Base-by-base conservation (phyloP, 2,113 vertebrate genomes). In the Thunnus maccoyii region DNA sequence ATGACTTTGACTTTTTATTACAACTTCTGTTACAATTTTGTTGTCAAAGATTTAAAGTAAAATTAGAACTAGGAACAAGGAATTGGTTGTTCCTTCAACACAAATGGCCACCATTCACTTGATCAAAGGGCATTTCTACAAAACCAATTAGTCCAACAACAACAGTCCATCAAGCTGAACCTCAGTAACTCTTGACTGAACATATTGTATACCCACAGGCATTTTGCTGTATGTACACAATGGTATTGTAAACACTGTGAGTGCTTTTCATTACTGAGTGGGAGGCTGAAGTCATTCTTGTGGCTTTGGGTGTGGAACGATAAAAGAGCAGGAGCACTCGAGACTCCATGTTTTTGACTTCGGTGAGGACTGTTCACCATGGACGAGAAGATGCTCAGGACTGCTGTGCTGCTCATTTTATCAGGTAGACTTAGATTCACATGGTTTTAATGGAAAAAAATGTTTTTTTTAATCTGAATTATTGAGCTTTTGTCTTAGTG, bases 261-360 rank as follows among this genome's bases (percentile, higher is more conserved):
- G 68, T 50, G 69, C 69, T 54, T 86, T 72, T 82, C 17, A 52
- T 41, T 61, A 1, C 30, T 67, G 72, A 63, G 63, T 30, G 27
- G 57, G 74, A 74, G 68, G 62, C 47, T 76, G 75, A 66, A 69
- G 27, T 4, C 10, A 7, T 14, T 44, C 22, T 57, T 41, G 48
- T 64, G 20, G 12, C 36, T 27, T 41, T 67, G 57, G 51, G 72
- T 51, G 68, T 44, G 41, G 25, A 54, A 58, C 2, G 6, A 89
- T 93, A 91, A 82, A 94, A 93, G 84, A 75, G 67, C 62, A 51
- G 61, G 36, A 22, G 8, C 52, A 51, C 14, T 32, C 20, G 1
- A 22, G 15, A 48, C 36, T 70, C 8, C 2, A 6, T 56, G 4
- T 17, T 66, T 83, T 61, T 48, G 16, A 65, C 44, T 68, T 20